phyloP scores from a whole-genome alignment of 2,113 vertebrate genomes.

The Vidua chalybeata region DNA sequence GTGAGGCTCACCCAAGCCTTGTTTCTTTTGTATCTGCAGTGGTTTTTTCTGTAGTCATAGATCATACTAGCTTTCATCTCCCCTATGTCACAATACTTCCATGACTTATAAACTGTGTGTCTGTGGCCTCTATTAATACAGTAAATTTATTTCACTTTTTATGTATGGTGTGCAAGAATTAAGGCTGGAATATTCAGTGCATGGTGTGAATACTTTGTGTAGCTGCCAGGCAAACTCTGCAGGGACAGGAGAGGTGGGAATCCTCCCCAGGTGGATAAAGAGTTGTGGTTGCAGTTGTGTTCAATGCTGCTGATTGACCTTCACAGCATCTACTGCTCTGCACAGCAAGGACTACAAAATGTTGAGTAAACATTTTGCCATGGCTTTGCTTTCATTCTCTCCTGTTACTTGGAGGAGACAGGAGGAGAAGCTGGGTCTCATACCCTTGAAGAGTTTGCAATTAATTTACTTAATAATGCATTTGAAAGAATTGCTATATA shows the following conservation, averaged over 20 bases:
- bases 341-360: not conserved
- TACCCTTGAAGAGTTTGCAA: not conserved
- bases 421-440: not conserved
- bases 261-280: not conserved
- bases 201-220: not conserved
- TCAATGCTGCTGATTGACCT: not conserved
- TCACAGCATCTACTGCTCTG: not conserved
- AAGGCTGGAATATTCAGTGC: not conserved
- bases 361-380: not conserved
- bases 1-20: not conserved
- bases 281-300: not conserved
- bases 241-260: not conserved
- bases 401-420: not conserved
- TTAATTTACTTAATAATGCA: not conserved
- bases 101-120: not conserved
- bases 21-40: not conserved
- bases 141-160: not conserved
- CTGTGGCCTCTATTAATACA: not conserved
- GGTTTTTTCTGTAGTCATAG: not conserved
- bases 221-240: not conserved
- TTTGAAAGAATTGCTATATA: not conserved
- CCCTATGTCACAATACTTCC: not conserved
- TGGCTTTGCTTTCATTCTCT: not conserved
- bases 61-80: not conserved
- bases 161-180: not conserved